Base-by-base conservation (phyloP, 2,888 invertebrate species). In the Idaea straminata region DNA sequence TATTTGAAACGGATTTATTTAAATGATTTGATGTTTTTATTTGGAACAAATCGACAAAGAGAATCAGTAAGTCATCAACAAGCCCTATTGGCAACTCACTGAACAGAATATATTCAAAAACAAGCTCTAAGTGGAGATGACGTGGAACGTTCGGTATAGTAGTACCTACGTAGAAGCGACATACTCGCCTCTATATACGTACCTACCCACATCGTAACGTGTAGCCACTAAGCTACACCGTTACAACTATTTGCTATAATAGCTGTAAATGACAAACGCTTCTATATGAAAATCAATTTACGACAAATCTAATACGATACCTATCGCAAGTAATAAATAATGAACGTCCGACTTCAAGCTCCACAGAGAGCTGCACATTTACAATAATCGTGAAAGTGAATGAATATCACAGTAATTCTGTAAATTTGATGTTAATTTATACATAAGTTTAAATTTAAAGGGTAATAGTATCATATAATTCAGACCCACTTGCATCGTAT, bases 341-440 rank as follows among this genome's bases (percentile, higher is more conserved):
- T 47, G 47, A 10, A 47, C 47, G 13, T 47, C 10, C 47, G 47
- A 47, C 47, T 10, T 6, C 47, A 47, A 13, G 2, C 83, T 83
- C 85, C 83, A 85, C 85, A 81, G 85, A 86, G 83, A 83, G 74
- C 81, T 79, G 77, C 70, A 79, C 70, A 76, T 73, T 74, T 69
- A 75, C 76, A 80, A 79, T 75, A 73, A 78, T 78, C 74, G 81
- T 83, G 83, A 86, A 84, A 83, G 83, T 84, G 84, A 88, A 88
- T 85, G 83, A 84, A 85, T 90, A 90, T 91, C 90, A 91, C 91
- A 91, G 89, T 88, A 88, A 81, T 85, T 86, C 83, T 82, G 83
- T 86, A 84, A 82, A 79, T 81, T 81, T 82, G 77, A 72, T 82
- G 47, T 78, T 80, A 79, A 79, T 78, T 80, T 80, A 79, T 78